phyloP scores from a whole-genome alignment of 2,113 vertebrate genomes.

The Hypomesus transpacificus region DNA sequence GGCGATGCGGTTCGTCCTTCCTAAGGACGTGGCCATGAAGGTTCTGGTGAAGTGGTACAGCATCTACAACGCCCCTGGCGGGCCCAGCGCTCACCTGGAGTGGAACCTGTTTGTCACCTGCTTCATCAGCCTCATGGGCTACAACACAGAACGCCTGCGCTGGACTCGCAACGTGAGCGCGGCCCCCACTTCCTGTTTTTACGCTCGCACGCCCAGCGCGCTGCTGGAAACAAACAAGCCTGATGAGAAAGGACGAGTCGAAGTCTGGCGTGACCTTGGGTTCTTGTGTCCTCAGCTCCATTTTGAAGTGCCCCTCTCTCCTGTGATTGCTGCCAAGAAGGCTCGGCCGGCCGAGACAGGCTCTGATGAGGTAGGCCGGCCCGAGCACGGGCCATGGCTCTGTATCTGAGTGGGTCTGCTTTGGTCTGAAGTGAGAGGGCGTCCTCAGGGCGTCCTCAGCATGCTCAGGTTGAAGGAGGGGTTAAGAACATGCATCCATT shows the following conservation, averaged over 20 bases:
- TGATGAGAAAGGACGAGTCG: not conserved
- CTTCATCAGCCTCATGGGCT: conserved; percentile 96
- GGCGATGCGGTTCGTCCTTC: conserved; percentile 86
- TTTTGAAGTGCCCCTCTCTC: conserved; percentile 94
- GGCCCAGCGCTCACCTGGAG: conserved; percentile 87
- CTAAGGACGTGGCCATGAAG: conserved; percentile 91
- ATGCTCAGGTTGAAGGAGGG: not conserved
- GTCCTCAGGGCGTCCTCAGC: not conserved
- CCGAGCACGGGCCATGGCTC: not conserved
- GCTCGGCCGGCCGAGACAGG: conserved; percentile 91
- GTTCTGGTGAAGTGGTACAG: conserved; percentile 98
- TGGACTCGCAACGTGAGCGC: conserved; percentile 90
- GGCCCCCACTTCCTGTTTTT: not conserved
- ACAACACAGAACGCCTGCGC: conserved; percentile 88
- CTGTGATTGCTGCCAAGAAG: conserved; percentile 97
- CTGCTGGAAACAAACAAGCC: not conserved
- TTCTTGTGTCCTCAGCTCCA: conserved; percentile 76
- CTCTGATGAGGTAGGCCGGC: conserved; percentile 85
- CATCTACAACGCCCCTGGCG: conserved; percentile 91
- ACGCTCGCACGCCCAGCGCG: not conserved
- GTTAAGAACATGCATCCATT: not conserved
- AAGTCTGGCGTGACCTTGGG: not conserved
- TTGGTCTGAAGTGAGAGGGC: not conserved
- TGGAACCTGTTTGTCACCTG: conserved; percentile 96
- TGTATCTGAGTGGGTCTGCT: no score